These are phyloP conservation scores for Lasioglossum baleicum DNA, from an alignment of 1,140 invertebrate species.

Conservation along the genomic window DNA sequence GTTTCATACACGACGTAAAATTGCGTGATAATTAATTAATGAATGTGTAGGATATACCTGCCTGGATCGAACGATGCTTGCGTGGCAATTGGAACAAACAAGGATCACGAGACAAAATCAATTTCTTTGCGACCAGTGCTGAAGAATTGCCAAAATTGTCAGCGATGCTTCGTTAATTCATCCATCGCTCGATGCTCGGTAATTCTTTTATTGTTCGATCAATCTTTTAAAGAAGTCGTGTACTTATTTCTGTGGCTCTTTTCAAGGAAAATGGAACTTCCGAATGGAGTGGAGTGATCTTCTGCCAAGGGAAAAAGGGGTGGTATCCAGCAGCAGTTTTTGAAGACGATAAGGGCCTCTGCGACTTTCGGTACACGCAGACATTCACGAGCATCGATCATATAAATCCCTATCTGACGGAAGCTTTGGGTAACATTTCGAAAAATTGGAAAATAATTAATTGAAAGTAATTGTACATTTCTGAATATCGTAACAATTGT, in stretches of 20 bases:
- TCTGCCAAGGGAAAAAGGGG: slow-evolving; percentile 81
- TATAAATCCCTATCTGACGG: slow-evolving; percentile 76
- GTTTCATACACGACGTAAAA: too few species aligned
- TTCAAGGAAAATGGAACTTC: slow-evolving; percentile 43
- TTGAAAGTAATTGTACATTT: background rate
- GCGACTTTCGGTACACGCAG: slow-evolving; percentile 76
- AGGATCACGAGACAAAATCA: slow-evolving; percentile 72
- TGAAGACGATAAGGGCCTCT: slow-evolving; percentile 78
- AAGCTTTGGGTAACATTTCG: slow-evolving; percentile 72
- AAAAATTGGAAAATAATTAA: background rate
- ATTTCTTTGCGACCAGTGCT: slow-evolving; percentile 77
- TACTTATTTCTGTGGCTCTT: too few species aligned
- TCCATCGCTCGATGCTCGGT: slow-evolving; percentile 74
- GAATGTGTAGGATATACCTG: slow-evolving; percentile 66
- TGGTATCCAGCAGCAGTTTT: slow-evolving; percentile 84
- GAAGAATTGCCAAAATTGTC: slow-evolving; percentile 78
- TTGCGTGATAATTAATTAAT: too few species aligned
- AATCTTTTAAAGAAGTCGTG: too few species aligned
- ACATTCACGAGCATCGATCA: slow-evolving; percentile 79
- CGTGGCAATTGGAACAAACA: slow-evolving; percentile 78
- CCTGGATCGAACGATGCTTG: slow-evolving; percentile 78
- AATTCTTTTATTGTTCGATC: slow-evolving; percentile 20
- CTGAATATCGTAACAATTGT: background rate
- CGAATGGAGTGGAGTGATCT: slow-evolving; percentile 82
- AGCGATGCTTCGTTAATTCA: slow-evolving; percentile 79